Evolutionary conservation across 2,888 invertebrate genomes (phyloP), one percentile per base, ranked within the genome.

Genomic region (Sinhomidia bicolor): DNA sequence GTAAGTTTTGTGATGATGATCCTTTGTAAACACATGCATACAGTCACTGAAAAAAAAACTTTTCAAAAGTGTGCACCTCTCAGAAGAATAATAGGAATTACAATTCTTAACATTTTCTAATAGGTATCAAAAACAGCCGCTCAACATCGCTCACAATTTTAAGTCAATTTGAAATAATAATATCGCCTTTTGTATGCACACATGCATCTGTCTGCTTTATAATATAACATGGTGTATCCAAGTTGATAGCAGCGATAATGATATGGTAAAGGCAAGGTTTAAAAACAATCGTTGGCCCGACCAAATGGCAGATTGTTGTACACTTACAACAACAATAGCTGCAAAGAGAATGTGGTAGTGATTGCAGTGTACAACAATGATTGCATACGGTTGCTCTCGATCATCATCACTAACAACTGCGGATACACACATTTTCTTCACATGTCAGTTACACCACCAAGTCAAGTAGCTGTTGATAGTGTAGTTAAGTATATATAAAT

Each of bases 121-220:
- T n/a, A 41, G 23, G 20, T 47, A 44, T 74, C 60, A 60, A 41
- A 32, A 65, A 5, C 65, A 36, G 71, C 71, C 20, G 14, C 17
- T 41, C 71, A 44, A 17, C 71, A 41, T 17, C 74, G 47, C 47
- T 76, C 57, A 47, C 62, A 54, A 23, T 78, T 74, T 74, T 51
- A n/a, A 71, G 71, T 41, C 41, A 71, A 71, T 71, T 41, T 41
- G 26, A 76, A 47, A 85, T 85, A 62, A 76, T 60, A 82, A 47
- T 23, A n/a, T n/a, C n/a, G n/a, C 62, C 29, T 78, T 62, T 76
- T 62, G 41, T 62, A 76, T 41, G 32, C 76, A 83, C 51, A 2
- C 20, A 10, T 65, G 20, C 62, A 62, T 17, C 29, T 62, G 6
- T 62, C 2, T 6, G 2, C 32, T 36, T 32, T 14, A 12, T 12